phyloP scores from a whole-genome alignment of 2,797 vertebrate genomes.

The Psittacula echo region DNA sequence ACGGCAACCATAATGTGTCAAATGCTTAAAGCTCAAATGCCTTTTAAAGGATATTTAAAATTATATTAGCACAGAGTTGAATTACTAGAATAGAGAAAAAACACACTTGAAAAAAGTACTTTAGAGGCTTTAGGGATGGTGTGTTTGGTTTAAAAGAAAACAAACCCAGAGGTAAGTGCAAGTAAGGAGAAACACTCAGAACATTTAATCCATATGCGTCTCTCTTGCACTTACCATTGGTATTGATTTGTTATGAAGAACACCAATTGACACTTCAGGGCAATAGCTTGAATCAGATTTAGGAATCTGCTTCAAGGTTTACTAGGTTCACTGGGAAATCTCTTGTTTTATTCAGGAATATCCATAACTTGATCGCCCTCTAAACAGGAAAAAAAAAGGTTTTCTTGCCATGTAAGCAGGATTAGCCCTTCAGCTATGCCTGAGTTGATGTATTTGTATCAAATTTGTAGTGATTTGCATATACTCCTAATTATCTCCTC shows the following conservation, averaged over 20 bases:
- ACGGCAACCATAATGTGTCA: not conserved
- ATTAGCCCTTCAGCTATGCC: not conserved
- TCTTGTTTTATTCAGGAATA: not conserved
- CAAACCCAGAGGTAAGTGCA: not conserved
- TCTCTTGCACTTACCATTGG: not conserved
- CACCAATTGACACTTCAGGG: not conserved
- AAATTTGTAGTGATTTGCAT: conserved; percentile 17
- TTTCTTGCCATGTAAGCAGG: not conserved
- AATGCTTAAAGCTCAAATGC: not conserved
- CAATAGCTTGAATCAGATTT: not conserved
- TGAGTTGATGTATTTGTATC: not conserved
- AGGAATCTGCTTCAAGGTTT: not conserved
- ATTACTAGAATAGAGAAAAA: not conserved
- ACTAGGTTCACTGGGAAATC: not conserved
- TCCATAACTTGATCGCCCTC: not conserved
- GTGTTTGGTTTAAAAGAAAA: not conserved
- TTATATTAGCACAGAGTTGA: not conserved
- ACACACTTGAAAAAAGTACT: not conserved
- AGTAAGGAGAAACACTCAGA: not conserved
- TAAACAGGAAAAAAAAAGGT: not conserved
- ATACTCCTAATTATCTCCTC: conserved; percentile 35
- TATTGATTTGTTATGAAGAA: not conserved
- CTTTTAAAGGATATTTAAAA: not conserved
- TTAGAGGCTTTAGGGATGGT: not conserved
- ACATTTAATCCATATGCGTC: not conserved